Evolutionary conservation across 2,888 invertebrate species (phyloP).

Genomic region (Arrhopalites spinosus): DNA sequence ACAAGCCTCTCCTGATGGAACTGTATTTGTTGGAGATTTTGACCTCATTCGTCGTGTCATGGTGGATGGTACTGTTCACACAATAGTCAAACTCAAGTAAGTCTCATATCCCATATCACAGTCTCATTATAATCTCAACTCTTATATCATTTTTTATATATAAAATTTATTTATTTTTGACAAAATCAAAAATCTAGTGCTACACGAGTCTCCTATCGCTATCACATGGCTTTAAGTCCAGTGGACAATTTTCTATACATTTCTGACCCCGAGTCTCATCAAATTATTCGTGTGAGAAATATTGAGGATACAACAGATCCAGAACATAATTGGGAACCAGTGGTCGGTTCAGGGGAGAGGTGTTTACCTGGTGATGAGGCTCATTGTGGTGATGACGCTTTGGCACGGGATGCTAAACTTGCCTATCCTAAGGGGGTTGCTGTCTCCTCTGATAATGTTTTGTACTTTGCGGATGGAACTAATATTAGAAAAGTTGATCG

Average conservation of each 20-base stretch:
- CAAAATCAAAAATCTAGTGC: constrained; percentile 75
- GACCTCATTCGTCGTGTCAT: constrained; percentile 87
- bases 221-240: constrained; percentile 94
- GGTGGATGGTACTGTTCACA: constrained; percentile 81
- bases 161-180: constrained; percentile 41
- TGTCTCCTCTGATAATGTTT: constrained; percentile 85
- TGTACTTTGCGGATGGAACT: constrained; percentile 95
- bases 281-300: constrained; percentile 85
- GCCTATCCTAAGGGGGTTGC: constrained; percentile 93
- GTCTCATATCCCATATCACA: constrained; percentile 58
- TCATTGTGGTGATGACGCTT: constrained; percentile 93
- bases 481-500: constrained; percentile 91
- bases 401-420: constrained; percentile 89
- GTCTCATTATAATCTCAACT: no score
- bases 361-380: constrained; percentile 92
- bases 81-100: constrained; percentile 81
- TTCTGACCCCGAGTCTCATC: constrained; percentile 93
- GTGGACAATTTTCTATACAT: constrained; percentile 92
- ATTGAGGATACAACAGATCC: constrained; percentile 75
- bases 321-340: constrained; percentile 91
- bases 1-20: constrained; percentile 88
- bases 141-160: background rate
- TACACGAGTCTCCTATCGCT: constrained; percentile 91
- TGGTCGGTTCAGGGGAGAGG: constrained; percentile 92
- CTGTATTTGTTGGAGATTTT: constrained; percentile 93